A percentile compares a stretch with the other conserved stretches of the same genome.
Conservation (phyloP, 2,888 invertebrate genomes). For the Frankliniella intonsa region DNA sequence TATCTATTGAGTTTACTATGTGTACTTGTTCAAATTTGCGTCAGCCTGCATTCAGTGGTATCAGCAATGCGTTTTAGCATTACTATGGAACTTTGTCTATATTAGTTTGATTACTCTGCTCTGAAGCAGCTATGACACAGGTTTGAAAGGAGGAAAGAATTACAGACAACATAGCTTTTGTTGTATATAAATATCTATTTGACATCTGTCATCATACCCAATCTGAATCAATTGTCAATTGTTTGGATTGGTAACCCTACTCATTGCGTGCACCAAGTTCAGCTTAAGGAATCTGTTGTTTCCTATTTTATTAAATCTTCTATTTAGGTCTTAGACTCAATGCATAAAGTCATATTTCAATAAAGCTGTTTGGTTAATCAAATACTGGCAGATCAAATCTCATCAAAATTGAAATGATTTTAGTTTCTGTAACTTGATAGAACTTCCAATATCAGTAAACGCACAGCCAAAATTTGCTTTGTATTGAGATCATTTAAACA, state of each 20-base stretch:
- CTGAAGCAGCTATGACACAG: no score
- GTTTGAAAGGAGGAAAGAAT: not conserved
- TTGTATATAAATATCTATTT: slow-evolving; percentile 22
- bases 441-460: not conserved
- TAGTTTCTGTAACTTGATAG: not conserved
- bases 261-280: slow-evolving; percentile 20
- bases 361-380: not conserved
- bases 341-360: not conserved
- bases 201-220: not conserved
- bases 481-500: slow-evolving; percentile 10
- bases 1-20: no score
- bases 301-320: not conserved
- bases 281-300: not conserved
- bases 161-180: not conserved
- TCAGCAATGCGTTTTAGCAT: no score
- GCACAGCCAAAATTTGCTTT: not conserved
- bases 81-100: no score
- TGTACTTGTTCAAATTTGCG: no score
- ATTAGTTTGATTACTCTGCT: no score
- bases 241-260: not conserved
- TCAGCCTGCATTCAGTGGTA: no score
- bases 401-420: not conserved
- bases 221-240: not conserved
- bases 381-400: not conserved
- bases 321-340: not conserved